Percentiles rank a stretch among this genome's conserved stretches.
Evolutionary conservation across 2,888 invertebrate genomes (phyloP).

Genomic region (Zootermopsis nevadensis): DNA sequence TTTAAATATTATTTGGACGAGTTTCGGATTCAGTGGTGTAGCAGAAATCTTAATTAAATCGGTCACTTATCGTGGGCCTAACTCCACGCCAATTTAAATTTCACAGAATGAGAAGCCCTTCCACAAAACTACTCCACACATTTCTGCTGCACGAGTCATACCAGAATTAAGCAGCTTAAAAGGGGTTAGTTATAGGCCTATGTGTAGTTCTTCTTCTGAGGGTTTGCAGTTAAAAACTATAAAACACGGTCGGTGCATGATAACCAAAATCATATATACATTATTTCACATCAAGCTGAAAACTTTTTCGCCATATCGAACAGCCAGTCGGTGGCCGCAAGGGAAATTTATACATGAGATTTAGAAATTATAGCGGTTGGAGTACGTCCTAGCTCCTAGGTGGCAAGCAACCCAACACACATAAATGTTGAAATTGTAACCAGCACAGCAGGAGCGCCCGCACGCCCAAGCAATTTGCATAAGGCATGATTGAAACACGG

Average conservation of each 20-base stretch:
- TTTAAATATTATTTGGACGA: too few species aligned
- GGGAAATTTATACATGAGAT: conserved; percentile 29
- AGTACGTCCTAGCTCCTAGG: background rate
- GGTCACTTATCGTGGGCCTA: background rate
- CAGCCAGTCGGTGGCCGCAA: background rate
- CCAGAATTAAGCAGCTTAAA: background rate
- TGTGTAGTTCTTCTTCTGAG: background rate
- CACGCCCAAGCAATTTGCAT: background rate
- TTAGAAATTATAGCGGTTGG: background rate
- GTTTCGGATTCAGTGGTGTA: too few species aligned
- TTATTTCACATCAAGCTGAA: background rate
- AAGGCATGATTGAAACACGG: background rate
- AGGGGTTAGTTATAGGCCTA: background rate
- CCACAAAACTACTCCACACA: background rate
- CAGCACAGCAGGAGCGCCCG: background rate
- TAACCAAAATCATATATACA: background rate
- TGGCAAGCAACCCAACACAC: conserved; percentile 4
- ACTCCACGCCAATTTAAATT: background rate
- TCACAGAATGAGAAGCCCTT: background rate
- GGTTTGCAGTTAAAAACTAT: background rate
- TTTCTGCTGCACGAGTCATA: background rate
- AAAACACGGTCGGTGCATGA: background rate
- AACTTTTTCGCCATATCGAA: background rate
- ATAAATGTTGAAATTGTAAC: background rate
- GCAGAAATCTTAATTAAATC: background rate